These are phyloP conservation scores for Fragum whitleyi DNA, from an alignment of 2,888 invertebrate genomes.

Conservation along the genomic window DNA sequence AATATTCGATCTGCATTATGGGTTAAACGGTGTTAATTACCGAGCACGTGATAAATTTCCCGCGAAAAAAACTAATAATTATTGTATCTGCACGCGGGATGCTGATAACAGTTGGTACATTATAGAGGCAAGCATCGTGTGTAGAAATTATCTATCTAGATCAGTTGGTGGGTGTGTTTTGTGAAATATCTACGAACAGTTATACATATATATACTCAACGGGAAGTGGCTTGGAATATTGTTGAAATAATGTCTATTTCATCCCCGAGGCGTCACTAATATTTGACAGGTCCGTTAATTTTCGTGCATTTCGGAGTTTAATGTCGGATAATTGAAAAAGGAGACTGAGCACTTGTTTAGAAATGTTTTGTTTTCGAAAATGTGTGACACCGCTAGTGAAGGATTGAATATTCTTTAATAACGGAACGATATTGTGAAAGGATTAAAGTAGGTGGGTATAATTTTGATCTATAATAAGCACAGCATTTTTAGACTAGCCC, in stretches of 20 bases:
- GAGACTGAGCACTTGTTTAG: too few relatives aligned
- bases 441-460: too few relatives aligned
- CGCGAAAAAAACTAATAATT: constrained; percentile 9
- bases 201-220: background rate
- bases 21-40: constrained; percentile 2
- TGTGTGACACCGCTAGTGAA: too few relatives aligned
- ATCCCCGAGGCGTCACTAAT: constrained; percentile 23
- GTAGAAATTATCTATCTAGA: background rate
- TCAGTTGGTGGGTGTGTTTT: background rate
- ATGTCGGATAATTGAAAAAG: constrained; percentile 23
- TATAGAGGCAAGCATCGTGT: background rate
- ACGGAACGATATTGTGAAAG: too few relatives aligned
- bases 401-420: too few relatives aligned
- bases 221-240: constrained; percentile 32
- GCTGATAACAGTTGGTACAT: constrained; percentile 10
- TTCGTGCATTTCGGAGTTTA: constrained; percentile 23
- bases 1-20: constrained; percentile 9
- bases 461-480: too few relatives aligned
- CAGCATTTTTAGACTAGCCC: too few relatives aligned
- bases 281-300: constrained; percentile 36
- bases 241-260: constrained; percentile 7
- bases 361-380: too few relatives aligned
- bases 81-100: constrained; percentile 23
- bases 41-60: constrained; percentile 20
- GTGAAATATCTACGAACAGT: background rate